Evolutionary conservation across 2,797 vertebrate species (phyloP).

Genomic region (Phataginus tetradactyla): DNA sequence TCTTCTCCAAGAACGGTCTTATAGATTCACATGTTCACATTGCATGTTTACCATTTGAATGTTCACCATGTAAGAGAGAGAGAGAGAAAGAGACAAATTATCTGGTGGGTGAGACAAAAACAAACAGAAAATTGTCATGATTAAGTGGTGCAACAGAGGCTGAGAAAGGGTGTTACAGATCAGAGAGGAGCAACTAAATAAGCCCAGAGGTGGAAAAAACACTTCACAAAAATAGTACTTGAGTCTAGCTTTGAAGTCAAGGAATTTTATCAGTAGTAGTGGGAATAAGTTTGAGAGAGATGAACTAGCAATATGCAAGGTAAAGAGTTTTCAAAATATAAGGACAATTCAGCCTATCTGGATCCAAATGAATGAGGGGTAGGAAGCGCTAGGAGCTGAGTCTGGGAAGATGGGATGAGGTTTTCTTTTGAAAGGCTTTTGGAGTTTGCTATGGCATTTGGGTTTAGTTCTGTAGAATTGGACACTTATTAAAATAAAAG

Average conservation of each 20-base stretch:
- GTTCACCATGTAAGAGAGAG: neutral
- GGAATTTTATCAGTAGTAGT: neutral
- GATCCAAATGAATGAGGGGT: neutral
- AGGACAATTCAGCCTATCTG: neutral
- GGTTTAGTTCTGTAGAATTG: neutral
- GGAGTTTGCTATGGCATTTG: neutral
- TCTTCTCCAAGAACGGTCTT: neutral
- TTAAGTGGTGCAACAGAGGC: neutral
- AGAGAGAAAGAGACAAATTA: too few species aligned
- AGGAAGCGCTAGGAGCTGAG: neutral
- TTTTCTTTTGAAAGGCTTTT: neutral
- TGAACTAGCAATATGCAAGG: neutral
- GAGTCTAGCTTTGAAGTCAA: neutral
- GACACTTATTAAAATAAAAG: neutral
- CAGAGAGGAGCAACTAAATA: neutral
- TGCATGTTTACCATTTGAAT: neutral
- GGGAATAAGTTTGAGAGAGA: neutral
- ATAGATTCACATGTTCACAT: neutral
- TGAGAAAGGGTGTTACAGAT: neutral
- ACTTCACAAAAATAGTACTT: neutral
- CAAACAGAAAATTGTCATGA: neutral
- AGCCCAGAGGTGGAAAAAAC: neutral
- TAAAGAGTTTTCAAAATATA: neutral
- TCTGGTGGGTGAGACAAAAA: neutral
- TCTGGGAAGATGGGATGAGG: neutral